Evolutionary conservation across 1,140 invertebrate species (phyloP), one percentile per base, ranked within the genome.

Genomic region (Brachionus plicatilis): DNA sequence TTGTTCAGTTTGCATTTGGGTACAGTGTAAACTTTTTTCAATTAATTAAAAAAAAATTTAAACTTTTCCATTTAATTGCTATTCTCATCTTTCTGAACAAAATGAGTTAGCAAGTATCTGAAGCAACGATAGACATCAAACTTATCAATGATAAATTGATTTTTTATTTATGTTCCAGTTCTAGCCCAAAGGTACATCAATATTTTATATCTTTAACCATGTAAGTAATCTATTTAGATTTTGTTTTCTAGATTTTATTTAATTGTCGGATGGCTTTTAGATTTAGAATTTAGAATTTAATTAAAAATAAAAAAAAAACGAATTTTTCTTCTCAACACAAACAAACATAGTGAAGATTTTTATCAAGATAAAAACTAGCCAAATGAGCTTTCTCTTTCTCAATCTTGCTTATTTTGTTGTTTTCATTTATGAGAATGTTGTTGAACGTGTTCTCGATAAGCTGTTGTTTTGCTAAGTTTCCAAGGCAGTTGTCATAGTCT

Each of bases 141-240:
- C n/a, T 60, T 60, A 60, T 60, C 53, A 60, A 60, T 72, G 68
- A 72, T 72, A 72, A 72, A 72, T 72, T 72, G 41, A 72, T 72
- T 72, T 41, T 72, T 72, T 72, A 72, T 45, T 72, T 72, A 43
- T 72, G 68, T 43, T 72, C 68, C 68, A 72, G 68, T 72, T 72
- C 37, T 72, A 45, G 68, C 68, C 68, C 68, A 72, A 72, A 72
- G 68, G 68, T 72, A 72, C 37, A 72, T 72, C 68, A 41, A 41
- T 9, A 68, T 37, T 41, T 68, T 41, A 20, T 17, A 41, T 72
- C 53, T 60, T n/a, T 56, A 24, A 24, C 41, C 29, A 72, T 72
- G 33, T 41, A 72, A 60, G 17, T 60, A 27, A 60, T 60, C 53
- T 60, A 60, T 60, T 60, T 60, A 60, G 53, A 60, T 60, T 60